These are phyloP conservation scores for Microctenopoma lineatum DNA, from an alignment of 2,797 vertebrate species.

Conservation along the genomic window DNA sequence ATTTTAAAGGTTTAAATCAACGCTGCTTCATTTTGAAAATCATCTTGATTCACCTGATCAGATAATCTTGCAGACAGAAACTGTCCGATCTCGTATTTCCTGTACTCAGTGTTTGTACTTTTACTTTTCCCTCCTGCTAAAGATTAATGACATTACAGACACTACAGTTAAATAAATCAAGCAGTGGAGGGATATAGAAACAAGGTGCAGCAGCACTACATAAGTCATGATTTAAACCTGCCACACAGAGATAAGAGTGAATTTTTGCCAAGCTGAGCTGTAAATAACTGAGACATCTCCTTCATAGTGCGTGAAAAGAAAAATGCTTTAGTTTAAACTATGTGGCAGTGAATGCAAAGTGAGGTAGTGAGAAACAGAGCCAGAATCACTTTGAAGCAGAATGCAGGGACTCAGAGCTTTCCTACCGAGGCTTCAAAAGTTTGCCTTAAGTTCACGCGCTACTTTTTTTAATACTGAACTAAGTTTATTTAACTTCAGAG, in stretches of 20 bases:
- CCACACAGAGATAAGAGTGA: slow-evolving; percentile 39
- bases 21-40: slow-evolving; percentile 1
- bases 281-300: slow-evolving; percentile 65
- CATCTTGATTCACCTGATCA: slow-evolving; percentile 17
- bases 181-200: slow-evolving; percentile 8
- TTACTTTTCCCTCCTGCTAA: slow-evolving; percentile 19
- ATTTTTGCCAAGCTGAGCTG: slow-evolving; percentile 40
- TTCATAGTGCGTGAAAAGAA: slow-evolving; percentile 52
- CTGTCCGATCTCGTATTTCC: slow-evolving; percentile 17
- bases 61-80: slow-evolving; percentile 22
- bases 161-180: slow-evolving; percentile 42
- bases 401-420: slow-evolving; percentile 28
- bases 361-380: slow-evolving; percentile 47
- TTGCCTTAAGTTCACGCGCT: slow-evolving; percentile 36
- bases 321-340: slow-evolving; percentile 41
- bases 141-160: slow-evolving; percentile 43
- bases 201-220: slow-evolving; percentile 32
- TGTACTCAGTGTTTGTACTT: slow-evolving; percentile 15
- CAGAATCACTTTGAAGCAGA: slow-evolving; percentile 45
- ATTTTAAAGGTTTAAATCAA: not conserved
- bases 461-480: slow-evolving; percentile 29
- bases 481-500: slow-evolving; percentile 17
- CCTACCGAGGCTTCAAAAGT: slow-evolving; percentile 43
- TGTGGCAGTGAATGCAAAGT: slow-evolving; percentile 34
- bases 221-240: slow-evolving; percentile 51